A percentile compares a stretch with the other conserved stretches of the same genome.
These are phyloP conservation scores for Setipinna tenuifilis DNA, from an alignment of 2,797 vertebrate species.

Conservation along the genomic window DNA sequence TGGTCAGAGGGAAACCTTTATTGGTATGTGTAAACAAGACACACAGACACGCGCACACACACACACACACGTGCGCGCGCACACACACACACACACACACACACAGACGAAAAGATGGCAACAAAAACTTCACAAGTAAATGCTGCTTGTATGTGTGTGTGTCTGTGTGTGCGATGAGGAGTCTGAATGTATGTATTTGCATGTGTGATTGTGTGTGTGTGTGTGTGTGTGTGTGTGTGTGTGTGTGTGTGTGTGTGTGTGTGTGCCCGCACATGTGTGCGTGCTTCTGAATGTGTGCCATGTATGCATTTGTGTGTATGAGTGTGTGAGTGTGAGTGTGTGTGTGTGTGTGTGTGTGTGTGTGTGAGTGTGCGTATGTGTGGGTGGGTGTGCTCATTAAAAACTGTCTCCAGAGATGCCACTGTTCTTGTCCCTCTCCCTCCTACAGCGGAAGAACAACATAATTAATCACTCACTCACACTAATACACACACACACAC, in stretches of 20 bases:
- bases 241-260: not conserved
- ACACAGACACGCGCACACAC: not conserved
- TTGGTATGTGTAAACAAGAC: no score
- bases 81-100: conserved; percentile 14
- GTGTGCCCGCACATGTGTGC: not conserved
- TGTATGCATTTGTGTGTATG: not conserved
- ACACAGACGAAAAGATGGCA: not conserved
- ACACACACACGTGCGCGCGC: not conserved
- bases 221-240: not conserved
- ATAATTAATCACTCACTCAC: conserved; percentile 5
- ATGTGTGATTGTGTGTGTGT: no score
- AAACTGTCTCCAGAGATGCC: conserved; percentile 8
- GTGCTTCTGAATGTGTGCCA: not conserved
- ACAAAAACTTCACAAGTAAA: no score
- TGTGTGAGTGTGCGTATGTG: not conserved
- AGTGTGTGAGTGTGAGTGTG: not conserved
- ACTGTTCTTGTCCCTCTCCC: not conserved
- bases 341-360: not conserved
- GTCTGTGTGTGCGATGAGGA: not conserved
- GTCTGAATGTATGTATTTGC: no score
- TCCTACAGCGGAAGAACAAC: not conserved
- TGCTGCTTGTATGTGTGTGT: not conserved
- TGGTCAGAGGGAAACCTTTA: not conserved
- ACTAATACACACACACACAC: not conserved
- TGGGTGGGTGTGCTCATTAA: conserved; percentile 11